These are phyloP conservation scores for Sicus ferrugineus DNA, from an alignment of 2,888 invertebrate species.

Conservation along the genomic window DNA sequence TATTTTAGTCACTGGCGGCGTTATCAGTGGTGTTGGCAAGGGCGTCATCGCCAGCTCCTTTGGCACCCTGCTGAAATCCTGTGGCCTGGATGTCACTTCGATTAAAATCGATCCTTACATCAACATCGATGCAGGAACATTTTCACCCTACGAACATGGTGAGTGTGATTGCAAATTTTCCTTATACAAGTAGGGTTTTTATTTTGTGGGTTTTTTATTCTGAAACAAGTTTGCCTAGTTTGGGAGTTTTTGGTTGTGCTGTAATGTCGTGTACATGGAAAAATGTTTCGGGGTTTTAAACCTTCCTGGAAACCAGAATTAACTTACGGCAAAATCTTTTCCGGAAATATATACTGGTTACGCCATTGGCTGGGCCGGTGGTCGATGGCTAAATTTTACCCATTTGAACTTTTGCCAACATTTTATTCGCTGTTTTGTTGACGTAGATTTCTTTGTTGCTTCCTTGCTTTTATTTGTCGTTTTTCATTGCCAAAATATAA, in stretches of 20 bases:
- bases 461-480: neutral
- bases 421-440: neutral
- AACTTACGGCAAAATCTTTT: neutral
- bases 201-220: neutral
- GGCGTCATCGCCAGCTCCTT: constrained; percentile 95
- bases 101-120: constrained; percentile 99
- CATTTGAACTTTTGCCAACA: constrained; percentile 7
- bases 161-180: no score
- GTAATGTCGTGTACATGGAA: no score
- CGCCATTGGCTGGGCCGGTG: no score
- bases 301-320: neutral
- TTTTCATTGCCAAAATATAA: neutral
- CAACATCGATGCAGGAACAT: constrained; percentile 99
- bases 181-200: neutral
- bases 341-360: no score
- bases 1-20: constrained; percentile 97
- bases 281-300: no score
- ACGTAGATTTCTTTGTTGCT: neutral
- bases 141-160: constrained; percentile 99
- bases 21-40: constrained; percentile 98
- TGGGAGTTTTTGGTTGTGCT: neutral
- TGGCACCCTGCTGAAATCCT: constrained; percentile 93
- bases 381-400: no score
- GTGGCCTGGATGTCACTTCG: constrained; percentile 94
- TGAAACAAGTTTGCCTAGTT: neutral